phyloP scores from a whole-genome alignment of 2,888 invertebrate species.

The Euzetes globulus region DNA sequence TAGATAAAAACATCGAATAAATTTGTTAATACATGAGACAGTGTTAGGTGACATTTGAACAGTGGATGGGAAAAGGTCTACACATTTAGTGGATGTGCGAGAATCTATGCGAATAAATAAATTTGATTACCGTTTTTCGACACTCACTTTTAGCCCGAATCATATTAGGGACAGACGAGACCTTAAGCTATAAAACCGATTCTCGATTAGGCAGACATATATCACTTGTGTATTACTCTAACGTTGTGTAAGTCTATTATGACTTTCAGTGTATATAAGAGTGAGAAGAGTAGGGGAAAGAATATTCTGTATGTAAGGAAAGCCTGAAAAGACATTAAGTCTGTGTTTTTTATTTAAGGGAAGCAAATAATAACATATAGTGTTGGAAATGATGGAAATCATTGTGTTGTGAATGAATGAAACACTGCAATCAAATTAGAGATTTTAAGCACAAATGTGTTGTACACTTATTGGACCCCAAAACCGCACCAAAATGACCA shows the following conservation, averaged over 20 bases:
- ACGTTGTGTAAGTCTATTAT: no score
- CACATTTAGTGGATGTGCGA: background rate
- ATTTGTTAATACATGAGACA: no score
- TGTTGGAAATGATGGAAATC: background rate
- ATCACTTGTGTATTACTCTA: background rate
- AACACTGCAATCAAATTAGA: constrained; percentile 2
- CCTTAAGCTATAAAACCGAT: background rate
- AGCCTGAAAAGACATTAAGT: background rate
- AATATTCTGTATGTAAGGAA: no score
- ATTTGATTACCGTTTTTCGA: constrained; percentile 6
- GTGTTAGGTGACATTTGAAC: background rate
- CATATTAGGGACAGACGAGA: background rate
- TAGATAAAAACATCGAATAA: no score
- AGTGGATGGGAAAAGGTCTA: background rate
- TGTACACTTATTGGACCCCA: background rate
- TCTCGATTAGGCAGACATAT: background rate
- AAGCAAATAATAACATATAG: background rate
- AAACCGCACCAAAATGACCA: background rate
- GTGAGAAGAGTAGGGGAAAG: no score
- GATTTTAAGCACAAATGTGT: background rate
- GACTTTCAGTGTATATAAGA: no score
- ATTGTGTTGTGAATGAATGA: background rate
- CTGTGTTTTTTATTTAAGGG: background rate
- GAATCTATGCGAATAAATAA: background rate
- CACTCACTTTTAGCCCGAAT: background rate